These are phyloP conservation scores for Digitonthophagus gazella DNA, from an alignment of 2,888 invertebrate species.

Conservation along the genomic window DNA sequence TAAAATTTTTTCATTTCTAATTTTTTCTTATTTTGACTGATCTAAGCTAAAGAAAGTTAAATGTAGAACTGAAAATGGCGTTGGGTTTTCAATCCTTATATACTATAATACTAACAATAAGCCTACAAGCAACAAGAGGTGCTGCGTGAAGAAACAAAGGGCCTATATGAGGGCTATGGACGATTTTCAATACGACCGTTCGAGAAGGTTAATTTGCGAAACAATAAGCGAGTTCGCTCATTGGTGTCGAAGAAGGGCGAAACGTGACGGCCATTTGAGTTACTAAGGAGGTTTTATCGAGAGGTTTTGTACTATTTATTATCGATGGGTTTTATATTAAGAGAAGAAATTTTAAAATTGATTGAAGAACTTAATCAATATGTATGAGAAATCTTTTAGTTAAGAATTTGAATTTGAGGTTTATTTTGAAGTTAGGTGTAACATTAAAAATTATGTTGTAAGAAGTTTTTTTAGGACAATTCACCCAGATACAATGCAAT, in stretches of 20 bases:
- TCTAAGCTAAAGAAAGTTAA: not conserved
- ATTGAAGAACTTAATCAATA: too few relatives aligned
- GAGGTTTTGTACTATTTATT: not conserved
- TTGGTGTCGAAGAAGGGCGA: not conserved
- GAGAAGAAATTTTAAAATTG: too few relatives aligned
- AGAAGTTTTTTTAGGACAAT: too few relatives aligned
- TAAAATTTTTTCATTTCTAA: too few relatives aligned
- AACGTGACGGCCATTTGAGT: not conserved
- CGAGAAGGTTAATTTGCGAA: constrained; percentile 25
- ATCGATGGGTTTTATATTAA: too few relatives aligned
- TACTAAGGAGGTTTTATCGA: not conserved
- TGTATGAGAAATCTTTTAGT: too few relatives aligned
- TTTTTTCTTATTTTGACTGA: not conserved
- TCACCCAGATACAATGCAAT: too few relatives aligned
- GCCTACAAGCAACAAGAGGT: constrained; percentile 18
- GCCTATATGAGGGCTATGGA: constrained; percentile 21
- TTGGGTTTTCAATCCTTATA: not conserved
- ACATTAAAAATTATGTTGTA: too few relatives aligned
- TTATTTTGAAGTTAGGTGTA: too few relatives aligned
- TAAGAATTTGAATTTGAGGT: too few relatives aligned
- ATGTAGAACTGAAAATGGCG: not conserved
- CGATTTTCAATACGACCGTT: constrained; percentile 27
- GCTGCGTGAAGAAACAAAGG: constrained; percentile 26
- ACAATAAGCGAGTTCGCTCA: not conserved
- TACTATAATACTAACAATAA: constrained; percentile 4